These are phyloP conservation scores for Eupithecia tripunctaria DNA, from an alignment of 2,888 invertebrate species.

Conservation along the genomic window DNA sequence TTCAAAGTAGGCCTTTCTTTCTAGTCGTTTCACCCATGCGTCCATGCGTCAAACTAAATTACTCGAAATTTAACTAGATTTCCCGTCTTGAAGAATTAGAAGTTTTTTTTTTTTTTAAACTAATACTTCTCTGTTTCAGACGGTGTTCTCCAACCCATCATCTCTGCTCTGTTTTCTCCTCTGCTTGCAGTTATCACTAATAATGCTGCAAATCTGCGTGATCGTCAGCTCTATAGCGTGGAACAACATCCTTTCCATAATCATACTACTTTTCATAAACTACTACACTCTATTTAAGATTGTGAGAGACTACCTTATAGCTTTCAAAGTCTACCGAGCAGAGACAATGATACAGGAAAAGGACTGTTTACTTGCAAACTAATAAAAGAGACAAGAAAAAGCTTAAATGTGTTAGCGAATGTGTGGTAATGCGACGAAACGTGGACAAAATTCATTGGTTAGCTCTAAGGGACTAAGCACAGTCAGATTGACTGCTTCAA, in stretches of 20 bases:
- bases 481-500: too few relatives aligned
- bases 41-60: too few relatives aligned
- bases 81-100: too few relatives aligned
- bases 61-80: too few relatives aligned
- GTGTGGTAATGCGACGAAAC: neutral
- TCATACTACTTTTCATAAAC: conserved; percentile 94
- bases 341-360: conserved; percentile 89
- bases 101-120: too few relatives aligned
- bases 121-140: conserved; percentile 80
- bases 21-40: too few relatives aligned
- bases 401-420: neutral
- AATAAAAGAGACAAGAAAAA: conserved; percentile 11
- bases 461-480: neutral
- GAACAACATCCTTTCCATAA: conserved; percentile 95
- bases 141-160: conserved; percentile 94
- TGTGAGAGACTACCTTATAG: conserved; percentile 92
- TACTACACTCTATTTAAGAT: conserved; percentile 96
- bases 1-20: too few relatives aligned
- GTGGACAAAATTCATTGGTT: neutral
- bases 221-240: conserved; percentile 93
- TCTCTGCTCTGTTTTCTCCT: conserved; percentile 89
- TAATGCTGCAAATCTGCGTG: conserved; percentile 91
- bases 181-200: conserved; percentile 87
- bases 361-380: conserved; percentile 52
- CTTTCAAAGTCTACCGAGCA: conserved; percentile 91